These are phyloP conservation scores for Aphelinus certus DNA, from an alignment of 1,140 invertebrate genomes.

Conservation along the genomic window DNA sequence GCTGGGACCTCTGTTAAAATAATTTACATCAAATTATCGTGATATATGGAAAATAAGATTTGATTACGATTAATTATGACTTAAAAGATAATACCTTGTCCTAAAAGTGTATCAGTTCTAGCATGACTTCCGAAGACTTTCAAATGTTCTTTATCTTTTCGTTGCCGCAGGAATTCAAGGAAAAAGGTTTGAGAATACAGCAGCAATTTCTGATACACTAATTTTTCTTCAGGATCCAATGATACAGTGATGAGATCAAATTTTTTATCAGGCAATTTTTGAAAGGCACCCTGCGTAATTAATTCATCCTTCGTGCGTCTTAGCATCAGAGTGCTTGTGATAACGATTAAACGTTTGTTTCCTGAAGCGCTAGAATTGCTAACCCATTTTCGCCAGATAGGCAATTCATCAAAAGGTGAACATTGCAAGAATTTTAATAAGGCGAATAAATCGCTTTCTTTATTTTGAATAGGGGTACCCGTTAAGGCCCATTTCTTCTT, in stretches of 20 bases:
- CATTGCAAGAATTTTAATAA: conserved; percentile 85
- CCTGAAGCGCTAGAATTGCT: conserved; percentile 79
- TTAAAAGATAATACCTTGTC: conserved; percentile 7
- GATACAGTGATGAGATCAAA: conserved; percentile 66
- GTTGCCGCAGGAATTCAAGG: conserved; percentile 77
- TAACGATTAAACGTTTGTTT: conserved; percentile 75
- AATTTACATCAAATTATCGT: neutral
- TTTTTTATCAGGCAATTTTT: conserved; percentile 71
- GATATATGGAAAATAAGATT: too few relatives aligned
- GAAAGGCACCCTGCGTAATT: conserved; percentile 66
- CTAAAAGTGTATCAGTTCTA: conserved; percentile 65
- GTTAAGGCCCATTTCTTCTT: conserved; percentile 85
- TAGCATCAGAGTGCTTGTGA: conserved; percentile 81
- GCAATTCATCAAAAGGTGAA: conserved; percentile 85
- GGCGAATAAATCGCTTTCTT: conserved; percentile 87
- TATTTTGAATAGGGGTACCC: conserved; percentile 95
- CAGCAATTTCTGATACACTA: conserved; percentile 77
- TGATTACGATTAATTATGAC: too few relatives aligned
- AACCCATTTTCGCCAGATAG: conserved; percentile 72
- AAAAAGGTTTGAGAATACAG: conserved; percentile 75
- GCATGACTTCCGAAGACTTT: conserved; percentile 72
- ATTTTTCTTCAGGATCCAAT: conserved; percentile 74
- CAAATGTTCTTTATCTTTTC: conserved; percentile 74
- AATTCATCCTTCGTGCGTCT: conserved; percentile 81
- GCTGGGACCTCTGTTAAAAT: conserved; percentile 7